phyloP scores from a whole-genome alignment of 2,797 vertebrate genomes.

The Tokudaia tokunoshimensis region DNA sequence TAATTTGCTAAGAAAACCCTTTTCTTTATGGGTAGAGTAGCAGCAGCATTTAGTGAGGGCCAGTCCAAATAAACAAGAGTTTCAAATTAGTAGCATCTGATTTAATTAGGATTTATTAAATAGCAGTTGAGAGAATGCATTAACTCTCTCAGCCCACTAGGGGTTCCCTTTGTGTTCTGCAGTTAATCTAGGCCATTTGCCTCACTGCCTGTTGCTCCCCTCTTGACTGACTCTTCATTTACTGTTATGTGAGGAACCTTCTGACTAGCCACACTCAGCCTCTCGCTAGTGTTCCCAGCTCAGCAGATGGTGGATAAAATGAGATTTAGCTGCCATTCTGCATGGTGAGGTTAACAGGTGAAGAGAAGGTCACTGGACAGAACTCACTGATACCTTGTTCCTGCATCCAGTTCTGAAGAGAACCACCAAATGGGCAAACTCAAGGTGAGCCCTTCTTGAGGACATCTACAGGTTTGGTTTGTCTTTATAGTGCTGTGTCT shows the following conservation, averaged over 20 bases:
- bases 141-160: slow-evolving; percentile 73
- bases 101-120: slow-evolving; percentile 83
- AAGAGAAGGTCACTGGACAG: slow-evolving; percentile 27
- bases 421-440: not conserved
- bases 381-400: not conserved
- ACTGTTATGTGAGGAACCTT: slow-evolving; percentile 7
- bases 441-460: not conserved
- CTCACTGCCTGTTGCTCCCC: slow-evolving; percentile 45
- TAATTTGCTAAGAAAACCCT: slow-evolving; percentile 80
- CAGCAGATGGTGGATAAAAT: slow-evolving; percentile 39
- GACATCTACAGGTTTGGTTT: not conserved
- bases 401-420: not conserved
- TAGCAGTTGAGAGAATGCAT: slow-evolving; percentile 72
- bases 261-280: slow-evolving; percentile 51
- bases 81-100: slow-evolving; percentile 82
- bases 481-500: not conserved
- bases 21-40: slow-evolving; percentile 64
- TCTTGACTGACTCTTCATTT: slow-evolving; percentile 51
- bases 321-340: slow-evolving; percentile 45
- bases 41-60: slow-evolving; percentile 68
- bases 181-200: slow-evolving; percentile 67
- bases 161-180: slow-evolving; percentile 75
- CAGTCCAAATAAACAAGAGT: slow-evolving; percentile 73
- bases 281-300: slow-evolving; percentile 37
- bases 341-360: slow-evolving; percentile 43